Evolutionary conservation across 1,140 invertebrate genomes (phyloP).

Genomic region (Amyelois transitella): DNA sequence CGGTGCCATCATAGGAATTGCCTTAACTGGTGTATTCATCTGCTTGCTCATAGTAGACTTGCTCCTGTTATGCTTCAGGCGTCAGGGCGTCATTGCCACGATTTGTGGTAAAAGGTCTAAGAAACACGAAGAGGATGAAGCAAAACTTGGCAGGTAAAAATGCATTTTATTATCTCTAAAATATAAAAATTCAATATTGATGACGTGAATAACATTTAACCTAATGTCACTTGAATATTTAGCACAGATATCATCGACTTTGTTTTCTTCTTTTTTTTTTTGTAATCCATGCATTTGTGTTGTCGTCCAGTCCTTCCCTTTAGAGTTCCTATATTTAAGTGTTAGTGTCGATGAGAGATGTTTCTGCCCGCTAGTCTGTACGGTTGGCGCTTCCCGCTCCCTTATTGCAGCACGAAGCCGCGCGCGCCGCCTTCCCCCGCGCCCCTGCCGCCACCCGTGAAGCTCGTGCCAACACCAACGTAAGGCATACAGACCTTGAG

Average conservation of each 20-base stretch:
- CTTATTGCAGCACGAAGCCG: constrained; percentile 91
- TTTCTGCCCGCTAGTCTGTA: constrained; percentile 86
- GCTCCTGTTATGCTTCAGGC: constrained; percentile 82
- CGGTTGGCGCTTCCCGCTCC: constrained; percentile 94
- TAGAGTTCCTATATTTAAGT: constrained; percentile 29
- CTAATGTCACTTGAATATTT: constrained; percentile 9
- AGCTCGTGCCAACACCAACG: constrained; percentile 80
- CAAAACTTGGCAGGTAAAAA: constrained; percentile 85
- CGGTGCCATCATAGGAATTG: constrained; percentile 85
- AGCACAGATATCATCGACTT: constrained; percentile 53
- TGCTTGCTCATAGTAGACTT: constrained; percentile 86
- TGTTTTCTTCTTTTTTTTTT: not conserved
- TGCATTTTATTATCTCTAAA: constrained; percentile 1
- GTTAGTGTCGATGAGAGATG: constrained; percentile 72
- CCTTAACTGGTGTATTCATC: constrained; percentile 82
- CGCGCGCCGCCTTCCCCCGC: constrained; percentile 82
- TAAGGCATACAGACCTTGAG: constrained; percentile 64
- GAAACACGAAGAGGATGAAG: constrained; percentile 84
- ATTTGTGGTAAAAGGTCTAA: constrained; percentile 80
- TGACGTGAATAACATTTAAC: not conserved
- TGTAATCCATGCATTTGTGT: not conserved
- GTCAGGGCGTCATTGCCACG: constrained; percentile 81
- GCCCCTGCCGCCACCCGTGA: constrained; percentile 83
- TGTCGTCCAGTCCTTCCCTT: constrained; percentile 13
- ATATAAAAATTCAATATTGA: not conserved